phyloP scores from a whole-genome alignment of 2,113 vertebrate genomes.

The Leptodactylus fuscus region DNA sequence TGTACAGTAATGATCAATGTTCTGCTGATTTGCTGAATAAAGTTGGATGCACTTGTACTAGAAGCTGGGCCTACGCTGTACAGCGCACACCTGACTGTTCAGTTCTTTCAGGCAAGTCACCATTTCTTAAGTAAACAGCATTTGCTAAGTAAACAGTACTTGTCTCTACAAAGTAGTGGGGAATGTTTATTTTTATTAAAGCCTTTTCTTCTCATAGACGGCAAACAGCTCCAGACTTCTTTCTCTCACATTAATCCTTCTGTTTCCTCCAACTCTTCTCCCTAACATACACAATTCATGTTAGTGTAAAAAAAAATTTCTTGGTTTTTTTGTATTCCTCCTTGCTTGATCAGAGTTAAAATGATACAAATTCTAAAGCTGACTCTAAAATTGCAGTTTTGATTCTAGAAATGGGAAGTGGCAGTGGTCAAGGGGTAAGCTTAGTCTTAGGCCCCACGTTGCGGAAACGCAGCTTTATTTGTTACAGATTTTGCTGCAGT shows the following conservation, averaged over 20 bases:
- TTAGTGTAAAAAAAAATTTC: background rate
- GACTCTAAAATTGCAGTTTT: too few species aligned
- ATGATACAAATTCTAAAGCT: too few species aligned
- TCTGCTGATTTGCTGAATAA: too few species aligned
- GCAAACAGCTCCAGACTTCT: slow-evolving; percentile 2
- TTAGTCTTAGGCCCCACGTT: too few species aligned
- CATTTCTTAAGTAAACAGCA: slow-evolving; percentile 54
- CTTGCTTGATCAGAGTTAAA: too few species aligned
- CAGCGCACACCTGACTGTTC: slow-evolving; percentile 20
- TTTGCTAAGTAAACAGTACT: slow-evolving; percentile 52
- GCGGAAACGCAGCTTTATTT: too few species aligned
- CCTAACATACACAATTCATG: background rate
- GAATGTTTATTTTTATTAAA: slow-evolving; percentile 53
- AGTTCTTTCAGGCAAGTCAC: slow-evolving; percentile 48
- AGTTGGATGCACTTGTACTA: background rate
- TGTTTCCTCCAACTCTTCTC: slow-evolving; percentile 18
- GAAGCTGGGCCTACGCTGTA: background rate
- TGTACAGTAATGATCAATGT: too few species aligned
- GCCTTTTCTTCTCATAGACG: slow-evolving; percentile 15
- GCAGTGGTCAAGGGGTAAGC: too few species aligned
- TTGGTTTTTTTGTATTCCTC: too few species aligned
- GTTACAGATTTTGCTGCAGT: too few species aligned
- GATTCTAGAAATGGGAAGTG: too few species aligned
- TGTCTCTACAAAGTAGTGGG: slow-evolving; percentile 44
- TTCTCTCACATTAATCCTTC: slow-evolving; percentile 1